Base-by-base conservation (phyloP, 2,888 invertebrate species). In the Melanchra persicariae region DNA sequence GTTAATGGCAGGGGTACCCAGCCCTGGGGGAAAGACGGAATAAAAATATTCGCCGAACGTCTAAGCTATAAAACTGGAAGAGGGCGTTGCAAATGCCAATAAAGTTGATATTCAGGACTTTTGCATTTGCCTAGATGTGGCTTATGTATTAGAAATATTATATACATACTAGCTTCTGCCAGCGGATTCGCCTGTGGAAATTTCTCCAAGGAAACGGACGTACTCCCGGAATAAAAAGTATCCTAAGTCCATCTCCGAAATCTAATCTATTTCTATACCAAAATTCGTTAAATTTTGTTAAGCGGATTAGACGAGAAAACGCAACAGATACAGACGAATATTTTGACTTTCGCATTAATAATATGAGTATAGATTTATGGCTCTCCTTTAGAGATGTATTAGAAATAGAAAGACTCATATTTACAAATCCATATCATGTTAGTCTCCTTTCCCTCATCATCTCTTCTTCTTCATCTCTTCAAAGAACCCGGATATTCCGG, bases 41-140 rank as follows among this genome's bases (percentile, higher is more conserved):
- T 63, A 84, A 73, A 84, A 59, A 70, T 75, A 81, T 81, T 73
- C 69, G 19, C 51, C 57, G 57, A 69, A 70, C 68, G 58, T 74
- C 71, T 67, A 52, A 57, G 73, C 70, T 54, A 73, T 82, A 81
- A 81, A 79, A 81, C 52, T 63, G 51, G 73, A 81, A 83, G 70
- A 59, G 65, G 69, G 77, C 71, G 66, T 59, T 57, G 59, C 55
- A 63, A 70, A 64, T 54, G 54, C 45, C 69, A 72, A 72, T 81
- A 77, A 68, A 70, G 55, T 80, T 71, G 47, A 72, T 77, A 82
- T 74, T 66, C 59, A 66, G 49, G 69, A 63, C 19, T 73, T 70
- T 61, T 64, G 45, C 55, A 70, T 65, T 47, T 68, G 62, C 24
- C 58, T 74, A 67, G 52, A 37, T 47, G 55, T 43, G n/a, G 34